Evolutionary conservation across 2,888 invertebrate genomes (phyloP), one percentile per base, ranked within the genome.

Genomic region (Teleogryllus oceanicus): DNA sequence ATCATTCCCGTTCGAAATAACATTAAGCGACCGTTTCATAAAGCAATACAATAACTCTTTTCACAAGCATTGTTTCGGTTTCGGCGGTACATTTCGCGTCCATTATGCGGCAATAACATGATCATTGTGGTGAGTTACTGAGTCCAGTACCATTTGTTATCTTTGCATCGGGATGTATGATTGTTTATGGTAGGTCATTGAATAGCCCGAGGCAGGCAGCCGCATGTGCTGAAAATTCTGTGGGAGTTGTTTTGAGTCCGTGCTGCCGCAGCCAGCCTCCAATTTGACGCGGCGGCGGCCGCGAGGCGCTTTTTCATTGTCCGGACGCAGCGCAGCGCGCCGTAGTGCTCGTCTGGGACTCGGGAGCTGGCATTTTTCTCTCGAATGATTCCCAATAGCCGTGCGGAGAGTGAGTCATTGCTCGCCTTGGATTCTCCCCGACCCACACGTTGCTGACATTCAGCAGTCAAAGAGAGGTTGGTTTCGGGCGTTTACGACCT

Each of bases 61-160:
- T 62, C 62, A 62, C 62, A 18, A 13, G 62, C 62, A 62, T 62
- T 62, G 62, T 62, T 62, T 62, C 16, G 62, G n/a, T 62, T 62
- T 62, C n/a, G n/a, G 62, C 62, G 62, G 62, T 62, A 62, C 62
- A 62, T 62, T 62, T 62, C 62, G 62, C 62, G 62, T 18, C 16
- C 62, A 62, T 62, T 62, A 62, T 62, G 62, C 62, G 62, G 16
- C 13, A 62, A 62, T n/a, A 62, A 62, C 62, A 62, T 62, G 62
- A 62, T 62, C 62, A n/a, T 62, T 62, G 62, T 62, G 62, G 62
- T n/a, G 62, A 62, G 62, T 62, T 62, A 62, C n/a, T 62, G 62
- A 62, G 62, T 11, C n/a, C 62, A 18, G 62, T 18, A 10, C 62
- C 62, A 62, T 62, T 62, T 62, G 62, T 62, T 62, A 62, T 62